Evolutionary conservation across 2,888 invertebrate genomes (phyloP), one percentile per base, ranked within the genome.

Genomic region (Drosophila barbarae): DNA sequence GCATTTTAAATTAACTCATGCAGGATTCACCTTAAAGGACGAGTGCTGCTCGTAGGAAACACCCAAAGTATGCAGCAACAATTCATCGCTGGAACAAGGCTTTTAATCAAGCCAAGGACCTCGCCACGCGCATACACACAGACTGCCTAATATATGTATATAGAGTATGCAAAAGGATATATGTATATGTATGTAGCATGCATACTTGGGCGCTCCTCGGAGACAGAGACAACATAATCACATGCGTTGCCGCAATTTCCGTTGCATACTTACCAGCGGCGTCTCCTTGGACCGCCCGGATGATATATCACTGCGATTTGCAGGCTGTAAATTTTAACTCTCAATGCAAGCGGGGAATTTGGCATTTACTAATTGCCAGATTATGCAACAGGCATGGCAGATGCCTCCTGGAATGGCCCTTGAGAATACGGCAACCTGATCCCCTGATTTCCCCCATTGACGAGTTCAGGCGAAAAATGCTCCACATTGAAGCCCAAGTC

Each of bases 341-440:
- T 70, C 85, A 77, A 83, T 81, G 81, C 75, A 55, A 36, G 57
- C 39, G 13, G 47, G 34, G 71, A 79, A 69, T 85, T 86, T 85
- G 86, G 72, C 80, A 79, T 84, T 85, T 83, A 85, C 86, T 82
- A 82, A 82, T 84, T 85, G 81, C 80, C 55, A 64, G 65, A 76
- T 72, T 58, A 72, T 69, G 67, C 61, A 47, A 41, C 54, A 56
- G 50, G 46, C 34, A 7, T 42, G 41, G 36, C 18, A 42, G 42
- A 39, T 15, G 15, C 21, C 21, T 12, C 12, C 35, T 8, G 35
- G 15, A 35, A 36, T 15, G 36, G 36, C 15, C 36, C 54, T 26
- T 32, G 35, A 42, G n/a, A 35, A 66, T n/a, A 21, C 12, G 9
- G 1, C 28, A 34, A 35, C 66, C 34, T 50, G 66, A 35, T 35